phyloP scores from a whole-genome alignment of 2,888 invertebrate genomes.

The Atherix ibis region DNA sequence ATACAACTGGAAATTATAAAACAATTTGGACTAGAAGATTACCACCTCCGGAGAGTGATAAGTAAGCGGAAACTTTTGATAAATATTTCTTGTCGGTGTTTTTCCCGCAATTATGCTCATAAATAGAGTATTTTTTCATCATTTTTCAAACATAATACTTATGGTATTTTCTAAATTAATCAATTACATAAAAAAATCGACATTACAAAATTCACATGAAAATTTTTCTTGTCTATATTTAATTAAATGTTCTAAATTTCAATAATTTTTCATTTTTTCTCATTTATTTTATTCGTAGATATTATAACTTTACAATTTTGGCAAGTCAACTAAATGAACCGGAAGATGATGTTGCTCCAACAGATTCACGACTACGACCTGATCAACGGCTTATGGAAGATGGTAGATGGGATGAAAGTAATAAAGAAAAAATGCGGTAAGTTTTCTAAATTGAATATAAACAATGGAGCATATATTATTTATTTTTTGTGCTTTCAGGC shows the following conservation, averaged over 20 bases:
- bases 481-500: slow-evolving; percentile 27
- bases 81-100: too few species aligned
- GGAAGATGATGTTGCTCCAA: slow-evolving; percentile 84
- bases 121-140: too few species aligned
- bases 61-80: slow-evolving; percentile 27
- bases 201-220: too few species aligned
- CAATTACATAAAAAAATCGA: too few species aligned
- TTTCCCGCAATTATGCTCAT: too few species aligned
- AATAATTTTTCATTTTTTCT: too few species aligned
- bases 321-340: slow-evolving; percentile 94
- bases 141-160: too few species aligned
- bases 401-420: slow-evolving; percentile 83
- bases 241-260: neutral
- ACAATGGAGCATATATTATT: neutral
- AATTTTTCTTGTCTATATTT: neutral
- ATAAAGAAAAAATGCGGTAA: slow-evolving; percentile 56
- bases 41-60: slow-evolving; percentile 51
- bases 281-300: slow-evolving; percentile 35
- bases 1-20: slow-evolving; percentile 78
- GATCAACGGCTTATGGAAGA: slow-evolving; percentile 98
- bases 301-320: slow-evolving; percentile 88
- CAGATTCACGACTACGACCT: slow-evolving; percentile 81
- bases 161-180: too few species aligned
- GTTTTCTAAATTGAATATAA: neutral
- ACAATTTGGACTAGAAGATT: slow-evolving; percentile 74